Evolutionary conservation across 2,888 invertebrate genomes (phyloP).

Genomic region (Celastrina argiolus): DNA sequence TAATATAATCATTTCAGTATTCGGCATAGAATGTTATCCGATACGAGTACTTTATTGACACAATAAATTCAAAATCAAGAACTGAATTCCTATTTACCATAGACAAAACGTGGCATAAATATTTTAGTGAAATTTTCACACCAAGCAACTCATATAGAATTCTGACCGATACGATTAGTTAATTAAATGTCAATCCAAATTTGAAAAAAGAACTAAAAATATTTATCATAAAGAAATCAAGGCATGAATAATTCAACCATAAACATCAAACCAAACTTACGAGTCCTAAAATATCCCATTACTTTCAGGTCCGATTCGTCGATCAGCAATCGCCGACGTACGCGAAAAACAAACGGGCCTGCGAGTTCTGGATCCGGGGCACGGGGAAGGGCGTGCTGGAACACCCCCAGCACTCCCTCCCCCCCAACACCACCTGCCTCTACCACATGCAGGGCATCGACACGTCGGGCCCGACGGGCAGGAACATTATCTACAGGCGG

Average conservation of each 20-base stretch:
- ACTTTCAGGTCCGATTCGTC: conserved; percentile 86
- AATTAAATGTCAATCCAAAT: too few species aligned
- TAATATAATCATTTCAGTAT: too few species aligned
- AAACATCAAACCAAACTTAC: not conserved
- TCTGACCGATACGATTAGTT: not conserved
- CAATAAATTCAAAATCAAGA: too few species aligned
- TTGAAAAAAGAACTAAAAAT: too few species aligned
- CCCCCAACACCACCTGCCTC: conserved; percentile 92
- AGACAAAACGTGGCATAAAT: too few species aligned
- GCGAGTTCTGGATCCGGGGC: conserved; percentile 92
- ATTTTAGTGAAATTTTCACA: too few species aligned
- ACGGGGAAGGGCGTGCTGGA: conserved; percentile 88
- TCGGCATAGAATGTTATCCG: too few species aligned
- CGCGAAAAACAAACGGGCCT: conserved; percentile 89
- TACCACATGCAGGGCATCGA: conserved; percentile 87
- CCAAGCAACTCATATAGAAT: not conserved
- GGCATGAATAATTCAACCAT: not conserved
- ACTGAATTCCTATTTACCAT: too few species aligned
- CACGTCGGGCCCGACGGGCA: conserved; percentile 77
- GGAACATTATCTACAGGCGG: conserved; percentile 74
- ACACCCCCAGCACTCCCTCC: conserved; percentile 90
- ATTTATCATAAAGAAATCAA: too few species aligned
- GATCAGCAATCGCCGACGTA: conserved; percentile 90
- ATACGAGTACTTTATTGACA: too few species aligned
- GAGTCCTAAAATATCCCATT: not conserved